Evolutionary conservation across 2,113 vertebrate genomes (phyloP).

Genomic region (Porphyrio hochstetteri): DNA sequence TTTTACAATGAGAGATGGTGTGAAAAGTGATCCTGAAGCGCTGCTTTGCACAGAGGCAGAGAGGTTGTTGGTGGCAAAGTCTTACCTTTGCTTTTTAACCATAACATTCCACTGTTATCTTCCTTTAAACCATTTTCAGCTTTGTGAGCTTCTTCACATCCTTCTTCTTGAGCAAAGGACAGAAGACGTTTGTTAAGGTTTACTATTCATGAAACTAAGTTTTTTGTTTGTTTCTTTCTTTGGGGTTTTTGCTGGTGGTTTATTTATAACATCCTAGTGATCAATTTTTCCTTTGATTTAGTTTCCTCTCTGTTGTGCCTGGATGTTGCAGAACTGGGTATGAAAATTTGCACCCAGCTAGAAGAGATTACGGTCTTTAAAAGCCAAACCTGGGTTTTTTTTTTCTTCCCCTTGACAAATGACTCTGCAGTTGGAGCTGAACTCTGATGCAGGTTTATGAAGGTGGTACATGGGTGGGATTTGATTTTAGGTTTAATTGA

Average conservation of each 20-base stretch:
- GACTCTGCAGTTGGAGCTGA: not conserved
- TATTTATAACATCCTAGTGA: not conserved
- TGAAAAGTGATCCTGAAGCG: not conserved
- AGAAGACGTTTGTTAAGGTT: not conserved
- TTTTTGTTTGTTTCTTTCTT: not conserved
- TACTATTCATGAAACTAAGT: not conserved
- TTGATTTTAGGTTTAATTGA: not conserved
- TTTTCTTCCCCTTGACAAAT: not conserved
- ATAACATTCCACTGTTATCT: not conserved
- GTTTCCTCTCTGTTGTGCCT: not conserved
- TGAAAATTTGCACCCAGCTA: not conserved
- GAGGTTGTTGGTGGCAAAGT: not conserved
- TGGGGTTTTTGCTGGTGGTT: not conserved
- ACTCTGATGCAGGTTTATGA: not conserved
- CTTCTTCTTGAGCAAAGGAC: not conserved
- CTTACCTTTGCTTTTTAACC: not conserved
- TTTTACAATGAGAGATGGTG: not conserved
- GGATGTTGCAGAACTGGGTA: not conserved
- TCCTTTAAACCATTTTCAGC: not conserved
- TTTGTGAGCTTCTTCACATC: not conserved
- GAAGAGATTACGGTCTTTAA: not conserved
- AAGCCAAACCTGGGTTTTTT: not conserved
- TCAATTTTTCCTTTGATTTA: not conserved
- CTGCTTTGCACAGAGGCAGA: not conserved
- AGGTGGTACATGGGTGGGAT: not conserved